A percentile compares a stretch with the other conserved stretches of the same genome.
phyloP scores from a whole-genome alignment of 1,140 invertebrate genomes.

The Drosophila obscura region DNA sequence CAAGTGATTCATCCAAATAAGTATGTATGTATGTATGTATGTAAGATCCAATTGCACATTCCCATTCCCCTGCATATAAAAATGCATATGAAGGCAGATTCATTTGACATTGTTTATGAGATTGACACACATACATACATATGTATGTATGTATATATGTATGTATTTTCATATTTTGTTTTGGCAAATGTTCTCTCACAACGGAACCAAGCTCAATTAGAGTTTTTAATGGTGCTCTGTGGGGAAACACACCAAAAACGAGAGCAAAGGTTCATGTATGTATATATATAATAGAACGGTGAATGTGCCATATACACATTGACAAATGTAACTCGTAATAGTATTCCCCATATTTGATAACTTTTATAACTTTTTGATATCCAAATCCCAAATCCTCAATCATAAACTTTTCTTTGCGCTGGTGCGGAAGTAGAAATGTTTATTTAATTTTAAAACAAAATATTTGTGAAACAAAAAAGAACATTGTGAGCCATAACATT shows the following conservation, averaged over 20 bases:
- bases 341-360: too few species aligned
- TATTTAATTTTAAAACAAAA: too few species aligned
- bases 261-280: not conserved
- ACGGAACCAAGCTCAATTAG: slow-evolving; percentile 50
- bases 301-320: too few species aligned
- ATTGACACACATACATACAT: slow-evolving; percentile 6
- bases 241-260: slow-evolving; percentile 4
- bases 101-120: not conserved
- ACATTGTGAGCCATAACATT: too few species aligned
- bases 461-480: too few species aligned
- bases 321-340: too few species aligned
- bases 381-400: too few species aligned
- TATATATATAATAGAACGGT: not conserved
- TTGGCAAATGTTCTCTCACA: slow-evolving; percentile 14
- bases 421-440: too few species aligned
- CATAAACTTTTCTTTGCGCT: too few species aligned
- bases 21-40: not conserved
- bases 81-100: too few species aligned
- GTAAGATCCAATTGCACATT: slow-evolving; percentile 7
- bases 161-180: not conserved
- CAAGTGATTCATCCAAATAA: slow-evolving; percentile 39
- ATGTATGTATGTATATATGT: not conserved
- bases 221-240: slow-evolving; percentile 6
- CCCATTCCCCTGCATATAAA: not conserved
- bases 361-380: too few species aligned